Percentiles rank a stretch among this genome's conserved stretches.
phyloP scores from a whole-genome alignment of 2,797 vertebrate species.

The Limnodromus scolopaceus region DNA sequence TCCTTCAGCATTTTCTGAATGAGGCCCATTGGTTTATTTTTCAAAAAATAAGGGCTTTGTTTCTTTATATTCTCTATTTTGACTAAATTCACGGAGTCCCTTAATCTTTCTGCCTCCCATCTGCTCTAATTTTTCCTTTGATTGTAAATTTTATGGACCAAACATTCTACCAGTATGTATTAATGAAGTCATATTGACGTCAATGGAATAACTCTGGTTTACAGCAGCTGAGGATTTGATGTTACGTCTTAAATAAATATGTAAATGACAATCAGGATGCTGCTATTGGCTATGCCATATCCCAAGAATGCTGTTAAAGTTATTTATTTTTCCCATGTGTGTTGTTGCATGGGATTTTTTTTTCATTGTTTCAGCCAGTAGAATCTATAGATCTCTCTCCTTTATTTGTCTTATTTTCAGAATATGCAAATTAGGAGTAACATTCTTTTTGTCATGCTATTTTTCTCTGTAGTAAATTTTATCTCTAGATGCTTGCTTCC shows the following conservation, averaged over 20 bases:
- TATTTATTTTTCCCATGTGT: not conserved
- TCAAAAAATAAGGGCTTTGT: not conserved
- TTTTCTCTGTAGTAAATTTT: not conserved
- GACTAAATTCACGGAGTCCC: not conserved
- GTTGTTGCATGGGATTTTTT: not conserved
- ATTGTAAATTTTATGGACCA: constrained; percentile 24
- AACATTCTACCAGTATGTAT: not conserved
- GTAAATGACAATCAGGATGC: not conserved
- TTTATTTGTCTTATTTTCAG: constrained; percentile 25
- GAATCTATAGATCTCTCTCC: not conserved
- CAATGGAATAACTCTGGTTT: not conserved
- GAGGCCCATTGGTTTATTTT: not conserved
- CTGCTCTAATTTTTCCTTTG: not conserved
- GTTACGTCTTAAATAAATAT: not conserved
- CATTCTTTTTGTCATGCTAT: not conserved
- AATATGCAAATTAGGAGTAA: not conserved
- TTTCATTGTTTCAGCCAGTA: not conserved
- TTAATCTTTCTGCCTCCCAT: not conserved
- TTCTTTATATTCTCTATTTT: not conserved
- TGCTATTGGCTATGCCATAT: not conserved
- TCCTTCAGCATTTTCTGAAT: not conserved
- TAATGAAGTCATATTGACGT: constrained; percentile 14
- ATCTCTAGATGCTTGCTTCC: not conserved
- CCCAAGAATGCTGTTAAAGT: not conserved
- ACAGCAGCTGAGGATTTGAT: not conserved